Evolutionary conservation across 2,113 vertebrate genomes (phyloP).

Genomic region (Anhinga rufa): DNA sequence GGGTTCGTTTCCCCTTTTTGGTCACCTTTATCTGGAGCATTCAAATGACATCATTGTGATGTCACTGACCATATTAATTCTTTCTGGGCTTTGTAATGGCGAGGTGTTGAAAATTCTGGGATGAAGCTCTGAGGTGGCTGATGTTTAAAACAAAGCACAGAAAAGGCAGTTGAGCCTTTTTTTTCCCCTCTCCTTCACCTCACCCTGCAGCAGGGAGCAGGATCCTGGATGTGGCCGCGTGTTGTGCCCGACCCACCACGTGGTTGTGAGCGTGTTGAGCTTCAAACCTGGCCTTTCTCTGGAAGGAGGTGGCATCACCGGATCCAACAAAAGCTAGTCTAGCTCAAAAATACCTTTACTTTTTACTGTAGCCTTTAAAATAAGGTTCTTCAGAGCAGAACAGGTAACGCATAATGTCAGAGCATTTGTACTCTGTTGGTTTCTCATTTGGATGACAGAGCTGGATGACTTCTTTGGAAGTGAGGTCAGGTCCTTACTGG

Average conservation of each 20-base stretch:
- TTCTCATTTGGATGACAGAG: neutral
- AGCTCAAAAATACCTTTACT: neutral
- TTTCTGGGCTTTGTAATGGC: neutral
- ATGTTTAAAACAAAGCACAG: neutral
- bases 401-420: neutral
- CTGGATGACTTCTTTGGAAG: neutral
- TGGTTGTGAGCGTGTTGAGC: neutral
- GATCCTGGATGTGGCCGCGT: neutral
- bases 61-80: neutral
- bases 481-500: neutral
- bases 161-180: neutral
- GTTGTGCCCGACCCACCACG: neutral
- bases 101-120: neutral
- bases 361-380: neutral
- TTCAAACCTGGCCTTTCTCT: neutral
- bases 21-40: neutral
- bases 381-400: neutral
- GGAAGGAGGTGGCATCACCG: neutral
- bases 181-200: neutral
- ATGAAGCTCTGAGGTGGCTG: neutral
- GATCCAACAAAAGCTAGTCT: neutral
- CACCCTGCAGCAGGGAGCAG: neutral
- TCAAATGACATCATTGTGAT: neutral
- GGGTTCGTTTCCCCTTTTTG: neutral
- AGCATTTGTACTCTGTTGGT: neutral